Conservation (phyloP, 2,113 vertebrate genomes). For the human (Homo sapiens) region DNA sequence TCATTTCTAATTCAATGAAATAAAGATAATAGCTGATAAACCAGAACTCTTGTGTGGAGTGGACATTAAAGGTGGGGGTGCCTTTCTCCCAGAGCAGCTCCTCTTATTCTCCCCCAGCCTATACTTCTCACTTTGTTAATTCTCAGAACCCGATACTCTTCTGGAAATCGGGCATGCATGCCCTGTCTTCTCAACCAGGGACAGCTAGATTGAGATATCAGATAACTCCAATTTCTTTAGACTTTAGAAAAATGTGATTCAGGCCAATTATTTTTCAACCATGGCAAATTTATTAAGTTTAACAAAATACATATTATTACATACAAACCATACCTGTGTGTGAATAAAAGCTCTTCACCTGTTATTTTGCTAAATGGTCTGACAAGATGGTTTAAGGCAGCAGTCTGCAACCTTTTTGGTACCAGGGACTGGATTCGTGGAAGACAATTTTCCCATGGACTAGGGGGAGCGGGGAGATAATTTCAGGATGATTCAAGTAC, state of each 20-base stretch:
- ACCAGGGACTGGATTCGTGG: no score
- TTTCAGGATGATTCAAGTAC: no score
- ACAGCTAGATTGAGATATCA: neutral
- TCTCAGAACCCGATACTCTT: neutral
- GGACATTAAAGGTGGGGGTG: neutral
- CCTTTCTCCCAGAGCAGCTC: neutral
- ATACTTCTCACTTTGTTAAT: neutral
- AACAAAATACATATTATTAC: neutral
- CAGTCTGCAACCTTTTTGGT: no score
- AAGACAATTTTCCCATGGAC: no score
- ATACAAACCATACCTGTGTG: neutral
- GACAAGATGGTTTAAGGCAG: neutral
- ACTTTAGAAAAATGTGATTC: constrained; percentile 7
- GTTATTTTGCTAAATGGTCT: neutral
- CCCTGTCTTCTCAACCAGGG: neutral
- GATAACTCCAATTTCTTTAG: neutral
- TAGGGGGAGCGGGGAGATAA: no score
- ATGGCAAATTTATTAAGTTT: neutral
- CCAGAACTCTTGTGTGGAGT: neutral
- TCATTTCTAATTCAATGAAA: constrained; percentile 54
- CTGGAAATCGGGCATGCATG: neutral
- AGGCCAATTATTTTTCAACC: constrained; percentile 1
- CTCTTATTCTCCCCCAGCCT: neutral
- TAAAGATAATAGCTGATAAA: neutral
- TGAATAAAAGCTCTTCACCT: neutral